Evolutionary conservation across 2,797 vertebrate genomes (phyloP).

Genomic region (Macropodus opercularis): DNA sequence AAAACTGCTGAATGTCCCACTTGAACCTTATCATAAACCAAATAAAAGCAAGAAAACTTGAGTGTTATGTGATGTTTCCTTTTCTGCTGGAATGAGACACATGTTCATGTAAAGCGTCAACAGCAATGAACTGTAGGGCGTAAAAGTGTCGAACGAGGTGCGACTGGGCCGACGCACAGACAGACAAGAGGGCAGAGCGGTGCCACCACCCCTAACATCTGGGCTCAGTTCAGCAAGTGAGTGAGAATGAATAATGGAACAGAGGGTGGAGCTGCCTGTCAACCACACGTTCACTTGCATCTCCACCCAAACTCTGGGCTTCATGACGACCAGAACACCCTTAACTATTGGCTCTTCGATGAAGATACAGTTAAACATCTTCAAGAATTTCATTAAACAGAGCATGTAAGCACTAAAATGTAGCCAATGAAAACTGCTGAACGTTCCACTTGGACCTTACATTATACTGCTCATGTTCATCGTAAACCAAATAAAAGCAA

Average conservation of each 20-base stretch:
- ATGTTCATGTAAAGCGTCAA: background rate
- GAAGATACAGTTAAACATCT: background rate
- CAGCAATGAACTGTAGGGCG: background rate
- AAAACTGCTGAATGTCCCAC: no score
- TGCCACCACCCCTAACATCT: slow-evolving; percentile 13
- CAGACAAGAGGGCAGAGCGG: slow-evolving; percentile 7
- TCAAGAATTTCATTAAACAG: no score
- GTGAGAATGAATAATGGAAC: slow-evolving; percentile 9
- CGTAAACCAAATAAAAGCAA: no score
- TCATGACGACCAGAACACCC: background rate
- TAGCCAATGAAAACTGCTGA: no score
- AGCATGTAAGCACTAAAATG: no score
- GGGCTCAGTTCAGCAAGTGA: slow-evolving; percentile 11
- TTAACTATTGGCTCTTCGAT: slow-evolving; percentile 4
- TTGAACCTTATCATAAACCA: no score
- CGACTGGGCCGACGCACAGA: background rate
- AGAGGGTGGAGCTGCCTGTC: slow-evolving; percentile 33
- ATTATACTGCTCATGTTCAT: no score
- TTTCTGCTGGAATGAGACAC: background rate
- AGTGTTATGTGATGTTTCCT: no score
- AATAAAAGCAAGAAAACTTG: no score
- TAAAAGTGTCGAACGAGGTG: slow-evolving; percentile 15
- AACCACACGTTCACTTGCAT: slow-evolving; percentile 4
- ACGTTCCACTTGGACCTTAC: no score
- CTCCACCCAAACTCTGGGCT: background rate